Evolutionary conservation across 30 jellyfish, hydroid and myxozoan species (phyloP).

Genomic region (Sanderia malayensis): DNA sequence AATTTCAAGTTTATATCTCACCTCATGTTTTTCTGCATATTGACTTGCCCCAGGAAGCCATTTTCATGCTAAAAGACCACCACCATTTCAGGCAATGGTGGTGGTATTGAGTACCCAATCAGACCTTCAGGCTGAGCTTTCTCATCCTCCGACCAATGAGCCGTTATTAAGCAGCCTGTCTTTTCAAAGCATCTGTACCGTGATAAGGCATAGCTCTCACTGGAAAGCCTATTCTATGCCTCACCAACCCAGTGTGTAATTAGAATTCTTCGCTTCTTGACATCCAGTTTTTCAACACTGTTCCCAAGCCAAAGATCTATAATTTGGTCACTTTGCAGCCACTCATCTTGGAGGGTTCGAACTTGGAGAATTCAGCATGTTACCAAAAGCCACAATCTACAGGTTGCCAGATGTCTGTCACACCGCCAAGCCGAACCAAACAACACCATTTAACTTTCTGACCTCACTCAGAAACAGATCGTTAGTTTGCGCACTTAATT

Average conservation of each 20-base stretch:
- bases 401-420: conserved; percentile 68
- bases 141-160: conserved; percentile 45
- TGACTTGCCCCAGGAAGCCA: not conserved
- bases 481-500: conserved; percentile 32
- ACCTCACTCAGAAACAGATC: conserved; percentile 37
- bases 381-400: conserved; percentile 62
- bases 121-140: conserved; percentile 53
- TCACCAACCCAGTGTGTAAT: conserved; percentile 61
- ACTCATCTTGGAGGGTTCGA: conserved; percentile 32
- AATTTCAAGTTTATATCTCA: no score
- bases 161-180: conserved; percentile 60
- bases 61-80: not conserved
- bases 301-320: conserved; percentile 62
- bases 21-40: no score
- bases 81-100: conserved; percentile 40
- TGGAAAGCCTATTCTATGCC: conserved; percentile 13
- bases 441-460: conserved; percentile 21
- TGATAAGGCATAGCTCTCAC: conserved; percentile 34
- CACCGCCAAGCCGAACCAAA: conserved; percentile 61
- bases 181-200: conserved; percentile 35
- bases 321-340: conserved; percentile 45
- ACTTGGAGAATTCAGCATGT: conserved; percentile 45
- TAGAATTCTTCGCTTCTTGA: no score
- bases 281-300: conserved; percentile 26
- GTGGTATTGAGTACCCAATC: conserved; percentile 45